Percentiles rank a stretch among this genome's conserved stretches.
Conservation (phyloP, 2,888 invertebrate genomes). For the Alentia gelatinosa region DNA sequence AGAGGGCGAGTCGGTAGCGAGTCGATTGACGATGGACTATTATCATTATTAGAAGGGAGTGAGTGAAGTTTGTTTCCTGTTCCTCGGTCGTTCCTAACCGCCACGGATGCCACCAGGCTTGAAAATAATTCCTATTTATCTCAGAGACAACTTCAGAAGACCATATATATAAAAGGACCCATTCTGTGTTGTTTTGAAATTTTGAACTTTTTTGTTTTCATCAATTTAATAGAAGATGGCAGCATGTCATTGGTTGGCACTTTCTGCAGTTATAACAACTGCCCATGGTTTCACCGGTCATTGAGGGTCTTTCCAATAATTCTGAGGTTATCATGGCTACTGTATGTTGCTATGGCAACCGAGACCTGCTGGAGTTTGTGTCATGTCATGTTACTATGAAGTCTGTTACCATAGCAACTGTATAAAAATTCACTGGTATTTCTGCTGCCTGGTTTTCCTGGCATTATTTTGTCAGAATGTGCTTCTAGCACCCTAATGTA, state of each 20-base stretch:
- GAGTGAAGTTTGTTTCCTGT: neutral
- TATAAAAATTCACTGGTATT: constrained; percentile 31
- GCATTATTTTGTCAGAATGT: constrained; percentile 40
- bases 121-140: neutral
- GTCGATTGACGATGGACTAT: too few relatives aligned
- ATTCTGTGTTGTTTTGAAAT: too few relatives aligned
- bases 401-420: constrained; percentile 51
- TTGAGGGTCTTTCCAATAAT: neutral
- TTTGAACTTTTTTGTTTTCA: too few relatives aligned
- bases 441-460: constrained; percentile 51
- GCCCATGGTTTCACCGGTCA: neutral
- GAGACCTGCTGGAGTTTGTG: constrained; percentile 33
- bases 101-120: neutral
- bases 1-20: too few relatives aligned
- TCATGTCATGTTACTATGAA: constrained; percentile 3
- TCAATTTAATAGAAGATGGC: neutral
- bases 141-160: neutral
- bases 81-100: neutral
- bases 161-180: neutral
- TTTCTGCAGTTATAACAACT: neutral
- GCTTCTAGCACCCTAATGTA: constrained; percentile 46
- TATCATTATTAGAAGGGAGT: neutral
- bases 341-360: constrained; percentile 5
- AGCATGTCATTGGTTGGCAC: neutral
- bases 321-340: constrained; percentile 35